These are phyloP conservation scores for Drosophila sucinea DNA, from an alignment of 1,140 invertebrate species.

Conservation along the genomic window DNA sequence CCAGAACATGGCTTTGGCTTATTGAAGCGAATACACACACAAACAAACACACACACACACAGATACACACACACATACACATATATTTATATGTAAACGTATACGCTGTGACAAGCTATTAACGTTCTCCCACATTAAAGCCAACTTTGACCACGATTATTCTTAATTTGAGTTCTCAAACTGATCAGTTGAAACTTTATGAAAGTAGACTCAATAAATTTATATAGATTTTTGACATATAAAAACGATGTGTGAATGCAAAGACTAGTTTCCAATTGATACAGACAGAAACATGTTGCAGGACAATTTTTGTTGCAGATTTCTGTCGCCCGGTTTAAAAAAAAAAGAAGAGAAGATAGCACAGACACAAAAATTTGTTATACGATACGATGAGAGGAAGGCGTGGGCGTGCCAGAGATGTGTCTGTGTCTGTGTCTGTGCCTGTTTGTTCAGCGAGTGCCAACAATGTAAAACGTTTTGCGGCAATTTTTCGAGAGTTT, in stretches of 20 bases:
- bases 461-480: constrained; percentile 62
- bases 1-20: constrained; percentile 47
- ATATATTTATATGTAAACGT: neutral
- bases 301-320: constrained; percentile 9
- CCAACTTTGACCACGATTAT: too few species aligned
- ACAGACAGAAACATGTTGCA: neutral
- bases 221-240: too few species aligned
- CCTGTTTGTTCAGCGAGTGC: constrained; percentile 63
- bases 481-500: constrained; percentile 21
- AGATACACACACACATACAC: neutral
- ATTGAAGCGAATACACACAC: constrained; percentile 70
- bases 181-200: too few species aligned
- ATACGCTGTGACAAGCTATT: neutral
- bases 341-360: neutral
- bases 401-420: constrained; percentile 11
- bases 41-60: constrained; percentile 27
- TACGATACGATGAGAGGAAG: constrained; percentile 6
- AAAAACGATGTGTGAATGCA: too few species aligned
- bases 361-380: constrained; percentile 1
- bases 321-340: neutral
- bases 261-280: too few species aligned
- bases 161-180: too few species aligned
- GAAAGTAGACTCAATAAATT: too few species aligned
- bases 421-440: neutral
- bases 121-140: neutral